Percentiles rank a stretch among this genome's conserved stretches.
Evolutionary conservation across 1,140 invertebrate genomes (phyloP).

Genomic region (Semibalanus balanoides): DNA sequence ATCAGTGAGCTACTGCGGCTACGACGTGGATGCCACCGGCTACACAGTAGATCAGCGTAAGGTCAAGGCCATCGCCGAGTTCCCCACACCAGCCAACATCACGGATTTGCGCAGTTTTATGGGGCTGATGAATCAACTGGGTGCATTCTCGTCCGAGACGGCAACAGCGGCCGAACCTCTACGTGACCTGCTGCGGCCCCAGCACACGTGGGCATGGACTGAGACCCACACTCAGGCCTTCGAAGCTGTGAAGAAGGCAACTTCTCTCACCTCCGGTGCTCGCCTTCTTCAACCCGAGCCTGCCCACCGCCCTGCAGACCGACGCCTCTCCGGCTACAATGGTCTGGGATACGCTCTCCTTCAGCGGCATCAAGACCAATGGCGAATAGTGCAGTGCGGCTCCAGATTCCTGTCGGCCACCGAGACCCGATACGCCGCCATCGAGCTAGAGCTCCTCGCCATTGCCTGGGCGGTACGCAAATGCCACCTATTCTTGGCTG

Average conservation of each 20-base stretch:
- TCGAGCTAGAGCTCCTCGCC: slow-evolving; percentile 5
- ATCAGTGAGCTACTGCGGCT: background rate
- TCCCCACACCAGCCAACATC: background rate
- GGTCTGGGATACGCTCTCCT: slow-evolving; percentile 2
- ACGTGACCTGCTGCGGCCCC: background rate
- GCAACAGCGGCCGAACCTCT: slow-evolving; percentile 4
- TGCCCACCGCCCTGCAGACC: background rate
- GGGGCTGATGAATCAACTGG: slow-evolving; percentile 1
- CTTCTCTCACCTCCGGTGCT: background rate
- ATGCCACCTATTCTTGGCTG: background rate
- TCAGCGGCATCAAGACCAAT: background rate
- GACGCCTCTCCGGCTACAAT: slow-evolving; percentile 2
- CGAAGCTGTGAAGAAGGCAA: background rate
- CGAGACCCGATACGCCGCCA: slow-evolving; percentile 3
- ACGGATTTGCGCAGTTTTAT: background rate
- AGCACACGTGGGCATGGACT: slow-evolving; percentile 1
- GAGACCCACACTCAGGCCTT: slow-evolving; percentile 1
- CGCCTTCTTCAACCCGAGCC: background rate
- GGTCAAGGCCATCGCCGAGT: slow-evolving; percentile 1
- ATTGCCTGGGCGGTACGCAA: background rate
- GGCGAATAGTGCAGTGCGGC: slow-evolving; percentile 6
- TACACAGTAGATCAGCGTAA: background rate
- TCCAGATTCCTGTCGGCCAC: slow-evolving; percentile 3
- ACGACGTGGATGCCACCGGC: background rate
- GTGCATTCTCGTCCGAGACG: background rate